Evolutionary conservation across 1,140 invertebrate genomes (phyloP), one percentile per base, ranked within the genome.

Genomic region (Asbolus verrucosus): DNA sequence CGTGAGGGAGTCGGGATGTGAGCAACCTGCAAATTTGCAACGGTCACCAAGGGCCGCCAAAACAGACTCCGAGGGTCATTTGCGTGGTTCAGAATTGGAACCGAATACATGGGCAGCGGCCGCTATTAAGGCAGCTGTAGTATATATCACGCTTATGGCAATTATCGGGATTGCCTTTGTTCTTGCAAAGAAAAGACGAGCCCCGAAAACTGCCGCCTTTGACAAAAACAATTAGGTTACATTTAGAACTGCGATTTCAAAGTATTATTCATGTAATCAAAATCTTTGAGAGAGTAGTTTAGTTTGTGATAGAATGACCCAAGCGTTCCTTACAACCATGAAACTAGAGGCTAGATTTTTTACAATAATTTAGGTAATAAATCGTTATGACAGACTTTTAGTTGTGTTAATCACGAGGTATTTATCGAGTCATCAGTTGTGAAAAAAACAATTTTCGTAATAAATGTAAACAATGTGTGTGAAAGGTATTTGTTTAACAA

Each of bases 1-100:
- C 71, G 86, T 90, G 0, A 82, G 88, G 31, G 90, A 91, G 76
- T 89, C 89, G 0, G 87, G 84, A 31, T 91, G 89, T 72, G 85
- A 85, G 24, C 86, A 70, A 43, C 62, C 50, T 50, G 67, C 69
- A 4, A 66, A 39, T 36, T 62, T 70, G n/a, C 75, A 13, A 74
- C 76, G 69, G 69, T 46, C 67, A 6, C 39, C 73, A 6, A 69
- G 75, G 21, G 62, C 74, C 6, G 65, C 65, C 4, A 30, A 70
- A 18, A 33, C 46, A 5, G 61, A 71, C 15, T 43, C 54, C n/a
- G n/a, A n/a, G n/a, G n/a, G n/a, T n/a, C n/a, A n/a, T n/a, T n/a
- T n/a, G 15, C 67, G 15, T 19, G 16, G 27, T 6, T 67, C 74
- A 2, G 62, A 69, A 31, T 73, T 74, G 19, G 66, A 39, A 6